Base-by-base conservation (phyloP, 2,888 invertebrate species). In the Oxytorus armatus region DNA sequence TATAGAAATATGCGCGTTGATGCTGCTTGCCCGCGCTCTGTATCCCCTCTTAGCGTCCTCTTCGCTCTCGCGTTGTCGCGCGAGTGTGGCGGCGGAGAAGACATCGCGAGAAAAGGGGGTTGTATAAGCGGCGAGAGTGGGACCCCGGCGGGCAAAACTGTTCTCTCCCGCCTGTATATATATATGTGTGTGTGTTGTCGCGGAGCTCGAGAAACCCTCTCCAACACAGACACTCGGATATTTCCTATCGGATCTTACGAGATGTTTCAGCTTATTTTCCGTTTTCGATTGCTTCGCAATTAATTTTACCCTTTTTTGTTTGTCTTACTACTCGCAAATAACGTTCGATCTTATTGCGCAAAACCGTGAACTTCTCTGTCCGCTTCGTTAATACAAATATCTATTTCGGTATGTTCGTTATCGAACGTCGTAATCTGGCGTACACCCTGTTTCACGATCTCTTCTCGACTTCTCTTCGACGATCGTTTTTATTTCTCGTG, bases 1-100 rank as follows among this genome's bases (percentile, higher is more conserved):
- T 92, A 91, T 87, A 90, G 91, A 91, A 92, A 91, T 92, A 92
- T 90, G 90, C 88, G 87, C 88, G 85, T 85, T 86, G 88, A 88
- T 86, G 88, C 88, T 85, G 88, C 86, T 29, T 21, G 16, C 21
- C 55, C 36, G 59, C 61, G 47, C 10, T 39, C 25, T 61, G 14
- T 57, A 23, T 55, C 61, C 29, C 59, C 29, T 59, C n/a, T 29
- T 47, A 21, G 33, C 75, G 63, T 68, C 57, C 21, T 49, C 66
- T 70, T n/a, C n/a, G n/a, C n/a, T 66, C 76, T 75, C 70, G 61
- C 70, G 70, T 63, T 75, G 82, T 81, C 68, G 76, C 63, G 70
- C 29, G 65, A 53, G n/a, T n/a, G n/a, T n/a, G n/a, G n/a, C n/a
- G n/a, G 42, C 61, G 47, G 59, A 70, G 70, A 77, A 74, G 36